Percentiles rank a stretch among this genome's conserved stretches.
These are phyloP conservation scores for Cybosia mesomella DNA, from an alignment of 2,888 invertebrate species.

Conservation along the genomic window DNA sequence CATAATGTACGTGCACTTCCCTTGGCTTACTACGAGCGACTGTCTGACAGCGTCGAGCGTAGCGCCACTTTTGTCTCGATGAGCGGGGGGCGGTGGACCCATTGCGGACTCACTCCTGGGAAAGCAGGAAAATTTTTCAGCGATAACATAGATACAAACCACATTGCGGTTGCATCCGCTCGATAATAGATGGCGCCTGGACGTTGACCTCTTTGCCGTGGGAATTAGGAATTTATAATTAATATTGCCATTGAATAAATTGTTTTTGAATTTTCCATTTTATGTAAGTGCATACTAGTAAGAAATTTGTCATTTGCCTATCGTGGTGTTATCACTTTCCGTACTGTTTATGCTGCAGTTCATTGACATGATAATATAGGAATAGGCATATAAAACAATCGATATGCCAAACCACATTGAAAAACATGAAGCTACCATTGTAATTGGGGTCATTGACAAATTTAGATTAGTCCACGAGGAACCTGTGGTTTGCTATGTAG, in stretches of 20 bases:
- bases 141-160: slow-evolving; percentile 68
- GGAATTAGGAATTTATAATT: slow-evolving; percentile 48
- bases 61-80: slow-evolving; percentile 74
- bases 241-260: background rate
- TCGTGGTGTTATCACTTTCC: background rate
- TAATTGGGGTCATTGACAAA: slow-evolving; percentile 10
- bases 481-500: slow-evolving; percentile 28
- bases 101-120: slow-evolving; percentile 84
- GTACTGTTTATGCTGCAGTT: slow-evolving; percentile 5
- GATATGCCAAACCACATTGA: slow-evolving; percentile 28
- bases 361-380: slow-evolving; percentile 12
- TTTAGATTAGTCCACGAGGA: slow-evolving; percentile 27
- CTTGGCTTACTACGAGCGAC: slow-evolving; percentile 67
- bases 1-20: slow-evolving; percentile 76
- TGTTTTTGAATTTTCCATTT: background rate
- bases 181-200: slow-evolving; percentile 80
- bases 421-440: background rate
- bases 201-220: slow-evolving; percentile 51
- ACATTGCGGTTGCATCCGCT: slow-evolving; percentile 64
- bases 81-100: slow-evolving; percentile 80
- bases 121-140: slow-evolving; percentile 83
- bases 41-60: slow-evolving; percentile 65
- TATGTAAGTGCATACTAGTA: background rate
- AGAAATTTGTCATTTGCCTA: background rate
- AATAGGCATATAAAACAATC: slow-evolving; percentile 15